Conservation (phyloP, 1,140 invertebrate genomes). For the Formica selysi region DNA sequence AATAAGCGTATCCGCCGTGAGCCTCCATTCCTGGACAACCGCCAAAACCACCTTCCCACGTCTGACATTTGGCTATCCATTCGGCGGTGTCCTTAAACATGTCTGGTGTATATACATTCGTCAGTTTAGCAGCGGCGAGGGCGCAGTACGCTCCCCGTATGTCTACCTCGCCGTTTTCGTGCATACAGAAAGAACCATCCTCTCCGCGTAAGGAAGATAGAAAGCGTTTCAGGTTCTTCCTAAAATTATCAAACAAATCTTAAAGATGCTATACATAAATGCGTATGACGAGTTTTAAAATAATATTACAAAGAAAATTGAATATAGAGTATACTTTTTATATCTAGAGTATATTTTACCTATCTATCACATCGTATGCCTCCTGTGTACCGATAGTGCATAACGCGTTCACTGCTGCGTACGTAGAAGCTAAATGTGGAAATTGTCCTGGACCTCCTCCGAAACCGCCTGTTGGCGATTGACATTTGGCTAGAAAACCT, state of each 20-base stretch:
- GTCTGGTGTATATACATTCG: conserved; percentile 92
- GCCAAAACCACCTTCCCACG: conserved; percentile 99
- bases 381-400: conserved; percentile 95
- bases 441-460: conserved; percentile 97
- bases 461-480: conserved; percentile 95
- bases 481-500: conserved; percentile 92
- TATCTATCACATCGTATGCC: conserved; percentile 95
- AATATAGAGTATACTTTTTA: conserved; percentile 86
- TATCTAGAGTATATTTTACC: conserved; percentile 87
- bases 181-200: conserved; percentile 97
- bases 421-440: conserved; percentile 98
- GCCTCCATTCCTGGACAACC: conserved; percentile 98
- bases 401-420: conserved; percentile 97
- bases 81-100: conserved; percentile 95
- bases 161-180: conserved; percentile 97
- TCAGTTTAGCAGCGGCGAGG: conserved; percentile 94
- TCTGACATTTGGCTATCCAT: conserved; percentile 98
- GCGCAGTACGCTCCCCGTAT: conserved; percentile 98
- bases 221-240: conserved; percentile 91
- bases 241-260: conserved; percentile 80
- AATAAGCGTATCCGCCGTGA: conserved; percentile 99
- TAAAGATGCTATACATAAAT: background rate
- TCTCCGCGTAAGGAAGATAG: conserved; percentile 91
- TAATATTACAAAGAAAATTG: background rate
- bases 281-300: background rate